These are phyloP conservation scores for Seriola quinqueradiata DNA, from an alignment of 2,113 vertebrate species.

Conservation along the genomic window DNA sequence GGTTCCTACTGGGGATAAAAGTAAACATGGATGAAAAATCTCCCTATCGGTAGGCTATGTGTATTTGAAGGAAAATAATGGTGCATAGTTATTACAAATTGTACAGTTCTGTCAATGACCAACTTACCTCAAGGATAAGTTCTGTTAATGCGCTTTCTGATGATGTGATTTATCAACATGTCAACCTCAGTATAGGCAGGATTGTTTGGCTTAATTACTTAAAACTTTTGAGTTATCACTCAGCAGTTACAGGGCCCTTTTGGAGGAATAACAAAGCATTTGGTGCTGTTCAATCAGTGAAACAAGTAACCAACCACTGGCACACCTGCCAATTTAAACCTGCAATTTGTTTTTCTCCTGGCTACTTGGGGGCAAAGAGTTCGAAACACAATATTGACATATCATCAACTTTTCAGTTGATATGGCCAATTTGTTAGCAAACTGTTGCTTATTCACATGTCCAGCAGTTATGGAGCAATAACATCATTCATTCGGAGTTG, in stretches of 20 bases:
- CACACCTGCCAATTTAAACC: conserved; percentile 18
- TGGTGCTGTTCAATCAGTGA: conserved; percentile 51
- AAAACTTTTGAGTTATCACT: conserved; percentile 33
- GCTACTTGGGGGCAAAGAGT: neutral
- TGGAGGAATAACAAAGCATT: conserved; percentile 58
- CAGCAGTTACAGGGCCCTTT: conserved; percentile 37
- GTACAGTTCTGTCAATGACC: neutral
- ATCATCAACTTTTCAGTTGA: neutral
- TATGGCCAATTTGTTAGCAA: neutral
- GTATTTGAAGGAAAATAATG: neutral
- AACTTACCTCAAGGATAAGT: neutral
- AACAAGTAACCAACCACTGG: conserved; percentile 51
- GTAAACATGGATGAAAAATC: neutral
- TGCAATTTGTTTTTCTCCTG: neutral
- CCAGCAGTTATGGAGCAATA: neutral
- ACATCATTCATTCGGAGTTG: neutral
- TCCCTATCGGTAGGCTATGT: neutral
- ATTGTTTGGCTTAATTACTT: conserved; percentile 51
- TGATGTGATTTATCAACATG: conserved; percentile 34
- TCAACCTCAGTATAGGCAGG: neutral
- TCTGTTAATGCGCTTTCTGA: conserved; percentile 25
- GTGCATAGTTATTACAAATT: neutral
- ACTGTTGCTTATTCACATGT: neutral
- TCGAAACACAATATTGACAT: neutral
- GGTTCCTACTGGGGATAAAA: neutral